Conservation (phyloP, 92 coral and sea anemone species). For the Nematostella vectensis region DNA sequence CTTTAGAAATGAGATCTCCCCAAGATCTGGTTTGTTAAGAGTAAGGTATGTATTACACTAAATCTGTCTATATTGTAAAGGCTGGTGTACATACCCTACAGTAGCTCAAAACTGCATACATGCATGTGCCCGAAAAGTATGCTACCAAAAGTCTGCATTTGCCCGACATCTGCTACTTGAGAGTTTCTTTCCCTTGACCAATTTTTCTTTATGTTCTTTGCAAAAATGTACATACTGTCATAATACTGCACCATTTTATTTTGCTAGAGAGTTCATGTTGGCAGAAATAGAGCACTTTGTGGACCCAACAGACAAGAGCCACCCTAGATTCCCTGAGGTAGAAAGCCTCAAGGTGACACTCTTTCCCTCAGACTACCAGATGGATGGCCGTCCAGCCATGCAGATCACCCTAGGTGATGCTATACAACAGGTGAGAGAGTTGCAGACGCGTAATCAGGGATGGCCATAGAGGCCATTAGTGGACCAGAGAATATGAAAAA, state of each 20-base stretch:
- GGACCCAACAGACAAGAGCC: conserved; percentile 91
- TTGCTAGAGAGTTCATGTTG: conserved; percentile 75
- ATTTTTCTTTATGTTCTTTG: no score
- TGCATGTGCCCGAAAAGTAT: no score
- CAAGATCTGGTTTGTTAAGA: conserved; percentile 89
- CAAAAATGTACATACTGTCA: neutral
- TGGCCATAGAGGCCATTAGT: neutral
- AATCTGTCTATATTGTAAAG: neutral
- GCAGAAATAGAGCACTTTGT: conserved; percentile 99
- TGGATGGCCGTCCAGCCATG: conserved; percentile 74
- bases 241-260: no score
- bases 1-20: conserved; percentile 96
- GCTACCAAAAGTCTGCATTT: no score
- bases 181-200: no score
- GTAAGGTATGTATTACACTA: conserved; percentile 58
- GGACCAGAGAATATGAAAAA: no score
- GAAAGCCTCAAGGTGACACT: conserved; percentile 52
- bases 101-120: no score
- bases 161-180: no score
- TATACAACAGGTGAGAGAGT: conserved; percentile 44
- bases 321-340: conserved; percentile 81
- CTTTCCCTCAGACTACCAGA: conserved; percentile 71
- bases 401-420: conserved; percentile 79
- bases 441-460: no score
- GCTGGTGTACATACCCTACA: neutral